Percentiles rank a stretch among this genome's conserved stretches.
phyloP scores from a whole-genome alignment of 2,113 vertebrate species.

The Asarcornis scutulata region DNA sequence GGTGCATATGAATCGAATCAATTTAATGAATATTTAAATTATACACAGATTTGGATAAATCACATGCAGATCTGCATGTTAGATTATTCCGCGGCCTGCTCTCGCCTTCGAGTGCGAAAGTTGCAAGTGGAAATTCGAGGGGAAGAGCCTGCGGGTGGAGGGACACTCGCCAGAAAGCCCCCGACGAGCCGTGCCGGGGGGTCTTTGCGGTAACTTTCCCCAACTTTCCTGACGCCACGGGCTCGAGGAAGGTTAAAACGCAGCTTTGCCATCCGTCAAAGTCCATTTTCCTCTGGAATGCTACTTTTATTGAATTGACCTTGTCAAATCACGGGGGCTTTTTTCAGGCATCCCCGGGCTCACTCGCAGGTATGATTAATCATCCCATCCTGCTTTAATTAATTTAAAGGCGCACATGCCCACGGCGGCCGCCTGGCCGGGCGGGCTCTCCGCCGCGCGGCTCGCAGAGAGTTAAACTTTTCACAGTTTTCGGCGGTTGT shows the following conservation, averaged over 20 bases:
- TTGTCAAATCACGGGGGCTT: constrained; percentile 38
- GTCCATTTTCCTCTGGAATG: constrained; percentile 42
- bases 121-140: neutral
- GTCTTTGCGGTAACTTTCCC: neutral
- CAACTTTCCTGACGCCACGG: constrained; percentile 35
- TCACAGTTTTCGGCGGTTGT: constrained; percentile 82
- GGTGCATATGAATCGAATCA: constrained; percentile 70
- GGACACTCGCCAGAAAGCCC: neutral
- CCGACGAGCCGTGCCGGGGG: neutral
- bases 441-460: constrained; percentile 10
- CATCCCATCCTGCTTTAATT: neutral
- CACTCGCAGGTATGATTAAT: constrained; percentile 33
- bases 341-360: constrained; percentile 35
- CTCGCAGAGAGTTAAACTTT: constrained; percentile 80
- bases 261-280: constrained; percentile 38
- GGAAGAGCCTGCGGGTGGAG: neutral
- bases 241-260: constrained; percentile 50
- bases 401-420: constrained; percentile 5
- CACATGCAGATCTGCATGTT: constrained; percentile 54
- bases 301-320: constrained; percentile 55
- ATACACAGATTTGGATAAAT: constrained; percentile 76
- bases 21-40: constrained; percentile 81
- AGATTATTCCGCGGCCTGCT: constrained; percentile 34
- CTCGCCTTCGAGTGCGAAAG: neutral
- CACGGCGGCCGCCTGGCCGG: neutral